phyloP scores from a whole-genome alignment of 1,140 invertebrate genomes.

The Bombus balteatus region DNA sequence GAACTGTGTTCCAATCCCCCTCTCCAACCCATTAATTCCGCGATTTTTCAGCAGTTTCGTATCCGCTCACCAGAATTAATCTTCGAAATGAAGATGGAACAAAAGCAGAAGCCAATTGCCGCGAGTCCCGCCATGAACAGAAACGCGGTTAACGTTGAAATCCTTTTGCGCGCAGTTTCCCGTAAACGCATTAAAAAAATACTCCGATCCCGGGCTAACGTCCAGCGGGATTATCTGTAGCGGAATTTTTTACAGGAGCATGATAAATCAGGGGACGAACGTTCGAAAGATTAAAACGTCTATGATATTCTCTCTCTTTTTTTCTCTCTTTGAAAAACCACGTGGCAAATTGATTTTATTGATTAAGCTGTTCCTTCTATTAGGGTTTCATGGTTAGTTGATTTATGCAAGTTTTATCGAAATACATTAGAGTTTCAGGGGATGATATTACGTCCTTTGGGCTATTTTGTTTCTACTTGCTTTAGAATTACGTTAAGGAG shows the following conservation, averaged over 20 bases:
- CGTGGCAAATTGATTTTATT: too few species aligned
- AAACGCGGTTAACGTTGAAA: slow-evolving; percentile 18
- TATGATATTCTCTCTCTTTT: not conserved
- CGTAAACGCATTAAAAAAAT: slow-evolving; percentile 22
- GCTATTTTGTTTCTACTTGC: too few species aligned
- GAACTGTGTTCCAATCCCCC: not conserved
- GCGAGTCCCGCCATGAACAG: not conserved
- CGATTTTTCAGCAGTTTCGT: slow-evolving; percentile 35
- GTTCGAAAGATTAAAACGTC: slow-evolving; percentile 8
- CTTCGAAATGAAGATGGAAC: slow-evolving; percentile 20
- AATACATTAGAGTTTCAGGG: not conserved
- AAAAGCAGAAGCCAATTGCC: slow-evolving; percentile 36
- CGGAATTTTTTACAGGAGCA: not conserved
- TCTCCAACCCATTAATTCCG: not conserved
- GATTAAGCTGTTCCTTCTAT: too few species aligned
- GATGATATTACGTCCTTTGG: too few species aligned
- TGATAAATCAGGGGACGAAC: not conserved
- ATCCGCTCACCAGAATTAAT: slow-evolving; percentile 26
- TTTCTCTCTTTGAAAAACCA: not conserved
- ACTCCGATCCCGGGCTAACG: not conserved
- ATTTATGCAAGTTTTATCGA: not conserved
- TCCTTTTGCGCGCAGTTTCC: not conserved
- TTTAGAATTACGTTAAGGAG: too few species aligned
- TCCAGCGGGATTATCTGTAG: slow-evolving; percentile 19
- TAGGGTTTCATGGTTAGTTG: not conserved